phyloP scores from a whole-genome alignment of 2,797 vertebrate species.

The Steatocranus sp. region DNA sequence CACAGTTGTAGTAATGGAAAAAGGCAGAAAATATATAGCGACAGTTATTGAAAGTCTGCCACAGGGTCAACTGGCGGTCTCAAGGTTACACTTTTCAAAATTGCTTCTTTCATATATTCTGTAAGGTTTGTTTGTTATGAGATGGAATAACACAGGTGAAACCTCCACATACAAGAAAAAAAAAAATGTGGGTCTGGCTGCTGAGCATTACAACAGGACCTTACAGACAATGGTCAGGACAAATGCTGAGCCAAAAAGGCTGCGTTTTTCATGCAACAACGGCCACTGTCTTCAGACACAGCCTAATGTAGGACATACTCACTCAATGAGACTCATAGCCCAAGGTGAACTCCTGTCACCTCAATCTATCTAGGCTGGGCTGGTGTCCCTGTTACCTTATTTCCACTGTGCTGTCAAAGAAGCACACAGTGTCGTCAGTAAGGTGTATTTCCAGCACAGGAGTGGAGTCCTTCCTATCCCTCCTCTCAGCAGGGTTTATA shows the following conservation, averaged over 20 bases:
- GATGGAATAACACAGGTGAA: conserved; percentile 23
- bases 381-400: conserved; percentile 78
- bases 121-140: conserved; percentile 5
- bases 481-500: conserved; percentile 78
- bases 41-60: neutral
- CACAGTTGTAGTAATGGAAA: neutral
- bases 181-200: conserved; percentile 29
- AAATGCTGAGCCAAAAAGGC: conserved; percentile 23
- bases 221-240: conserved; percentile 22
- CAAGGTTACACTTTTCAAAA: conserved; percentile 15
- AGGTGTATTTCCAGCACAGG: conserved; percentile 82
- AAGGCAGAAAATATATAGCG: neutral
- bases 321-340: conserved; percentile 48
- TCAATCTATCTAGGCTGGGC: conserved; percentile 49
- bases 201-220: conserved; percentile 4
- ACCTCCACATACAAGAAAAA: conserved; percentile 19
- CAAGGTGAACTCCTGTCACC: conserved; percentile 65
- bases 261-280: conserved; percentile 47
- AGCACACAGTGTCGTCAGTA: conserved; percentile 81
- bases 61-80: conserved; percentile 21
- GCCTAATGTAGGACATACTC: conserved; percentile 49
- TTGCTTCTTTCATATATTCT: neutral
- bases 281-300: conserved; percentile 27
- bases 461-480: conserved; percentile 51
- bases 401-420: conserved; percentile 86